Percentiles rank a stretch among this genome's conserved stretches.
Conservation (phyloP, 2,797 vertebrate genomes). For the Melanotaenia parkinsoni region DNA sequence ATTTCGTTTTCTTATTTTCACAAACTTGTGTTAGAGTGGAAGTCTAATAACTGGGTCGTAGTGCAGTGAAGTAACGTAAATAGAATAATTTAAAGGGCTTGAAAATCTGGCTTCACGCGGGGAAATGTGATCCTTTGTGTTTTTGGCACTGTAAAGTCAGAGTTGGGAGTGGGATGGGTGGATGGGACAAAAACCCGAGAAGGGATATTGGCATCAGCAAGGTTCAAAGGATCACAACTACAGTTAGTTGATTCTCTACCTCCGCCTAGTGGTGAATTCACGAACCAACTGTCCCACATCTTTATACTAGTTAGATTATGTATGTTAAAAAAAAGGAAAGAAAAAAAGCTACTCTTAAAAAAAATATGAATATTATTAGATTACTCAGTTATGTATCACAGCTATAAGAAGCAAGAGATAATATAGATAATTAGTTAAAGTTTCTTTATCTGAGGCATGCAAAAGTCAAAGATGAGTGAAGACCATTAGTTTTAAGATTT, state of each 20-base stretch:
- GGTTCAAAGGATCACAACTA: conserved; percentile 61
- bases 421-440: neutral
- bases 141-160: conserved; percentile 50
- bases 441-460: neutral
- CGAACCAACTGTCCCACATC: neutral
- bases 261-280: conserved; percentile 68
- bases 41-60: conserved; percentile 49
- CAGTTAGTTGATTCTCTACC: conserved; percentile 45
- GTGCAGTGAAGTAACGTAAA: neutral
- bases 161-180: conserved; percentile 73
- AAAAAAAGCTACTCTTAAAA: neutral
- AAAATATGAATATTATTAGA: neutral
- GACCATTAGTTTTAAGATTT: neutral
- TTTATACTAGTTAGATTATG: neutral
- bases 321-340: too few species aligned
- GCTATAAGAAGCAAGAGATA: too few species aligned
- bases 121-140: conserved; percentile 70
- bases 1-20: neutral
- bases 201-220: conserved; percentile 62
- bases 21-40: conserved; percentile 35
- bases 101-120: neutral
- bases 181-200: conserved; percentile 64
- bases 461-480: neutral
- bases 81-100: neutral
- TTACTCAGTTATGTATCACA: neutral